Base-by-base conservation (phyloP, 2,797 vertebrate genomes). In the Sardinella longiceps region DNA sequence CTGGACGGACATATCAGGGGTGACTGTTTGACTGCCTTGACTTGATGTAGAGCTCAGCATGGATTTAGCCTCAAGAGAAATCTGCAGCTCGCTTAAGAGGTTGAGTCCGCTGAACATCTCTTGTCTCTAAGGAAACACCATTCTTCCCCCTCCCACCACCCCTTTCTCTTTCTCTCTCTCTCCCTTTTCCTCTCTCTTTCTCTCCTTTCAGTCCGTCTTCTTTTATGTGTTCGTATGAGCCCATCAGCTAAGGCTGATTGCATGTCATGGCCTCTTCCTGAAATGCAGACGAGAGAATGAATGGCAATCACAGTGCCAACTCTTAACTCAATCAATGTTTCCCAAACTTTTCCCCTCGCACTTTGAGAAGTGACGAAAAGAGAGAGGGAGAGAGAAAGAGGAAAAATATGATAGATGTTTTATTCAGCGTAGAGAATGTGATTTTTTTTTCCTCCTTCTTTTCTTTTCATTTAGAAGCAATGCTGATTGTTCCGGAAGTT, bases 261-360 rank as follows among this genome's bases (percentile, higher is more conserved):
- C 66, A 74, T 74, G 66, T 74, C 66, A 74, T 74, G 66, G 30
- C 66, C 66, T 37, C 66, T 74, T 74, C 66, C 66, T 37, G 33
- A 74, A 39, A 74, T 74, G 30, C 66, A 37, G 33, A 74, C 18
- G 66, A 74, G 66, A 74, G 33, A 37, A 74, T 74, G 66, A 33
- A 74, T 39, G 66, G 66, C 30, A 74, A 74, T 74, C 66, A 74
- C 14, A 5, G 66, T 30, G 18, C 30, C 66, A 14, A 74, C 66
- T 74, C 30, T 20, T 74, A 74, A 74, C 33, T 74, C 66, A 74
- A 74, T 74, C 66, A 37, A 74, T 74, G 30, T 74, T 74, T 74
- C 30, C 66, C 30, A 37, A 74, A 74, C 30, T 74, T 74, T 74
- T 6, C 33, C 33, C 33, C 25, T 70, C 11, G 12, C 63, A 70